Evolutionary conservation across 2,888 invertebrate genomes (phyloP), one percentile per base, ranked within the genome.

Genomic region (Alviniconcha strummeri): DNA sequence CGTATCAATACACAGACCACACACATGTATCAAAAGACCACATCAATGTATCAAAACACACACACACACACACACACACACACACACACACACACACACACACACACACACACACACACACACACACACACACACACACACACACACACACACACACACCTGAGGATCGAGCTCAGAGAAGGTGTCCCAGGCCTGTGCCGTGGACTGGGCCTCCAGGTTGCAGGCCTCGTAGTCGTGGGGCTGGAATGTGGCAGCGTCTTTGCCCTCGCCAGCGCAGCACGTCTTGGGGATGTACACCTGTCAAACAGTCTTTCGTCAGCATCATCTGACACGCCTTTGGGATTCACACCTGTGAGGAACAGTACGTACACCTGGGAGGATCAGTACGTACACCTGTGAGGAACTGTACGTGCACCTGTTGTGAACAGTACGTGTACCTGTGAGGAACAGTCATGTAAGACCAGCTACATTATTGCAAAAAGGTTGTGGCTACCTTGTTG

Each of bases 271-370:
- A 9, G 17, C 13, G 52, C 86, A 86, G n/a, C 86, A 86, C 9
- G 84, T 84, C 19, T 82, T 81, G 6, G 86, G 84, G 13, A 86
- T 84, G 75, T 80, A 84, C 19, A 54, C 9, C 84, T 84, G 82
- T 8, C 74, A 7, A 71, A 77, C 11, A 76, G 17, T 72, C 74
- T 36, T 52, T 52, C 71, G n/a, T n/a, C 6, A 9, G 8, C 52
- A 74, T 52, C 8, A 7, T 52, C 0, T 1, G 3, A 52, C 15
- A 1, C 52, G 8, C 74, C 5, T 52, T 74, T 52, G 5, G 6
- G 13, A 9, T 74, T 5, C 17, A 52, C 36, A 52, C 36, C 8
- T 74, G 52, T 74, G 74, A 4, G 3, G 19, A 19, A 36, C 36
- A 36, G 36, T 17, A n/a, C 71, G n/a, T 71, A 19, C 17, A 19